Evolutionary conservation across 2,888 invertebrate species (phyloP).

Genomic region (Crossocerus cetratus): DNA sequence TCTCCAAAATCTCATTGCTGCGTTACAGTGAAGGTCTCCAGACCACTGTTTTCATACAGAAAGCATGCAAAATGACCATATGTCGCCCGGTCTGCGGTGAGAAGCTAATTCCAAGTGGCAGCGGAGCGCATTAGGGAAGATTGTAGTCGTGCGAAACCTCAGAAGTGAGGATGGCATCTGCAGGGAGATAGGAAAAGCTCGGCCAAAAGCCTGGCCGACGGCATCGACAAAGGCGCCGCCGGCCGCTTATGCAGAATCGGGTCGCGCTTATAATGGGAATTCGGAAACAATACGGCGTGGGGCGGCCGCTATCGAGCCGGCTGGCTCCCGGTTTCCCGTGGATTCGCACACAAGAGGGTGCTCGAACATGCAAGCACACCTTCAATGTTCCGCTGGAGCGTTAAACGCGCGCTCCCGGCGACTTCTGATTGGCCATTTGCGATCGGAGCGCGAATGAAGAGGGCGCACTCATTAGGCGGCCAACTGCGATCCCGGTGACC

Average conservation of each 20-base stretch:
- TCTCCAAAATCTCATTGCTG: too few species aligned
- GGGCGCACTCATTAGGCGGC: too few species aligned
- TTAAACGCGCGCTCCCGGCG: background rate
- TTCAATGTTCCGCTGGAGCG: constrained; percentile 16
- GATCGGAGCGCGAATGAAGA: background rate
- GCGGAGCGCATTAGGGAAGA: too few species aligned
- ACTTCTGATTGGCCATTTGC: background rate
- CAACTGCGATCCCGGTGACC: too few species aligned
- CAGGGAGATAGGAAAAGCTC: constrained; percentile 22
- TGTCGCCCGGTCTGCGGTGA: too few species aligned
- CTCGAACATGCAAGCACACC: constrained; percentile 17
- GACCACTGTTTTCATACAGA: too few species aligned
- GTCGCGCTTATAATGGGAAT: constrained; percentile 64
- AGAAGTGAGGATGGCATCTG: background rate
- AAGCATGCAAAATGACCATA: too few species aligned
- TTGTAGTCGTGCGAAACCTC: too few species aligned
- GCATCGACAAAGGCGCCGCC: constrained; percentile 45
- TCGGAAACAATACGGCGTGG: constrained; percentile 66
- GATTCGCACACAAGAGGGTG: constrained; percentile 26
- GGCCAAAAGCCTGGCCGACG: constrained; percentile 32
- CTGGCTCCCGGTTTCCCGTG: constrained; percentile 28
- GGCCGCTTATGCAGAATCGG: constrained; percentile 42
- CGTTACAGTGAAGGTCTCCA: too few species aligned
- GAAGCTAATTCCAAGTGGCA: too few species aligned
- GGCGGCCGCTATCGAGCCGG: constrained; percentile 61